Base-by-base conservation (phyloP, 2,113 vertebrate genomes). In the Bucco capensis region DNA sequence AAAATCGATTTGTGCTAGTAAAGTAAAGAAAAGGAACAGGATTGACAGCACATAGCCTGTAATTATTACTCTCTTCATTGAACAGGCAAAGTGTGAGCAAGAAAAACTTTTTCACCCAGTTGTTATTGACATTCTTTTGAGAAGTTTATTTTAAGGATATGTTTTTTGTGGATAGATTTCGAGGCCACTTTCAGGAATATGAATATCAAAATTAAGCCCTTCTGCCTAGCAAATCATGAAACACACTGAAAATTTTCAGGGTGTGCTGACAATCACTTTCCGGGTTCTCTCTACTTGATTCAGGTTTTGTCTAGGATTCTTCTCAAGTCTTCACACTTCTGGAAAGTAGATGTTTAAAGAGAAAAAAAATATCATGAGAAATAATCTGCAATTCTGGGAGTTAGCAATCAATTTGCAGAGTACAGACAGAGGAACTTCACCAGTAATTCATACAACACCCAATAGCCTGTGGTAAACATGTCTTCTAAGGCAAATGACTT, bases 391-490 rank as follows among this genome's bases (percentile, higher is more conserved):
- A 79, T 82, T 6, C 17, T 30, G 5, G 7, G 12, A 69, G 18
- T n/a, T 79, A 65, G 37, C 28, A 87, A 76, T 42, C 78, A 53
- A 31, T 82, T 72, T 89, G 22, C 42, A 65, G 37, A 75, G 27
- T 57, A 83, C 40, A 61, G 17, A 7, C 49, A 65, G 14, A 1
- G 38, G 28, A 90, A 49, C 54, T 53, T 76, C 84, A 84, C 31
- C 12, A 65, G 70, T 89, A 84, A 95, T 75, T 92, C 89, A 89
- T 42, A 38, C 50, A 78, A 46, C 62, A 82, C 46, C 57, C 74
- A 92, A 82, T 89, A 89, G 83, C 76, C 82, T 86, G 72, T 92
- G 61, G 61, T 92, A 92, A 96, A 90, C 58, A 79, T 61, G 84
- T 88, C 84, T 82, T 54, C 67, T 22, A 31, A 90, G 78, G 92